A percentile compares a stretch with the other conserved stretches of the same genome.
Conservation (phyloP, 2,888 invertebrate genomes). For the Alentia gelatinosa region DNA sequence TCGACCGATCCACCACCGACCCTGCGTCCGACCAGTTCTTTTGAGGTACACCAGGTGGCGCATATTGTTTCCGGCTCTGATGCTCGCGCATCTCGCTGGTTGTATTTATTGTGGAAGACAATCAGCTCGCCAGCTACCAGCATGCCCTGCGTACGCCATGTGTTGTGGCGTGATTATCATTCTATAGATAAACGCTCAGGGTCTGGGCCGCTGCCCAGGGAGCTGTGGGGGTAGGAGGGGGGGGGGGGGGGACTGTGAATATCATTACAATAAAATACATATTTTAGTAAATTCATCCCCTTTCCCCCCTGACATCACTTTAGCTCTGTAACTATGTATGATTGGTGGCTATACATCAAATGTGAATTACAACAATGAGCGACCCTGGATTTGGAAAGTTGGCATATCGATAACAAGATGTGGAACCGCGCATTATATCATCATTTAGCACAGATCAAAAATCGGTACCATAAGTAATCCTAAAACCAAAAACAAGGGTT, state of each 20-base stretch:
- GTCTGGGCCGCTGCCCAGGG: background rate
- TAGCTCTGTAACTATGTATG: no score
- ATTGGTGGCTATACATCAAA: no score
- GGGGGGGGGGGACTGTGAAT: background rate
- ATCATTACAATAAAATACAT: no score
- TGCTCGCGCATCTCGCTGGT: background rate
- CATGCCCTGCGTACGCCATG: background rate
- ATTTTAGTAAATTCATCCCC: no score
- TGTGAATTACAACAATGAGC: no score
- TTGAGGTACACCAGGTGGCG: slow-evolving; percentile 26
- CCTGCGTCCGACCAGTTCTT: background rate
- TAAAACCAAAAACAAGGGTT: no score
- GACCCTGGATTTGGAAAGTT: no score
- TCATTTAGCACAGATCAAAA: no score
- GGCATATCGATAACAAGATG: no score
- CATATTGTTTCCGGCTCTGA: background rate
- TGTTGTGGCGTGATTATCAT: slow-evolving; percentile 12
- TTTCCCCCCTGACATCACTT: no score
- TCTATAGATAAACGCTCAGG: background rate
- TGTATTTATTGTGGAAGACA: background rate
- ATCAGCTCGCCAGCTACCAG: background rate
- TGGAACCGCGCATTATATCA: no score
- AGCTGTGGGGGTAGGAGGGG: background rate
- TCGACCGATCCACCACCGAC: background rate
- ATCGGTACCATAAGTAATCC: no score